Base-by-base conservation (phyloP, 1,140 invertebrate genomes). In the Tetragnatha versicolor region DNA sequence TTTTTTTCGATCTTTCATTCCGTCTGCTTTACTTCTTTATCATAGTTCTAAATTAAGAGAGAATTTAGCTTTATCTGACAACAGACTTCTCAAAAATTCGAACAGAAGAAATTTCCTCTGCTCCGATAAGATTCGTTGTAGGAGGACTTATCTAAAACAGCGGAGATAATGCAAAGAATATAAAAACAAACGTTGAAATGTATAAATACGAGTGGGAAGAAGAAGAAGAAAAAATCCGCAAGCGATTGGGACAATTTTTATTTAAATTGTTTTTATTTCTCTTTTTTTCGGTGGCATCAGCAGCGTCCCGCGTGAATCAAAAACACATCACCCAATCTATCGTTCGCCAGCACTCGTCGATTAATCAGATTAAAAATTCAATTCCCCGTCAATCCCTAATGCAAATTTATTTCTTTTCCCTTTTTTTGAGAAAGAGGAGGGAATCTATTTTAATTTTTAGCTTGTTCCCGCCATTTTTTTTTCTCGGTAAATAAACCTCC, bases 351-450 rank as follows among this genome's bases (percentile, higher is more conserved):
- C 63, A 79, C 49, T 69, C 49, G 76, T 69, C 76, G 63, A 79
- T 68, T 79, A 79, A 79, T 79, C 76, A 68, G 76, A 79, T 79
- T 79, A 79, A 79, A 79, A 79, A 68, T 79, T 79, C 76, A 79
- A 79, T 79, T 79, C 76, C 39, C 29, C 65, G 76, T 79, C 76
- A 79, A 79, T 79, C 76, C 65, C 60, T 79, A 79, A 79, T 79
- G 76, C 76, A 79, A 79, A 79, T 79, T 79, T 79, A 79, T 79
- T 79, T 79, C 61, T 68, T 69, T 73, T 68, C 25, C 51, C 31
- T 35, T 60, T 20, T 17, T 14, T 39, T 39, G 22, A 14, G 33
- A 20, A 37, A 65, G 61, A 65, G 29, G 37, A 55, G 22, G 49
- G 60, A 20, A 39, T 49, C 33, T 65, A 39, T 66, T 70, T 70